Evolutionary conservation across 1,140 invertebrate genomes (phyloP), one percentile per base, ranked within the genome.

Genomic region (Drosophila sturtevanti): DNA sequence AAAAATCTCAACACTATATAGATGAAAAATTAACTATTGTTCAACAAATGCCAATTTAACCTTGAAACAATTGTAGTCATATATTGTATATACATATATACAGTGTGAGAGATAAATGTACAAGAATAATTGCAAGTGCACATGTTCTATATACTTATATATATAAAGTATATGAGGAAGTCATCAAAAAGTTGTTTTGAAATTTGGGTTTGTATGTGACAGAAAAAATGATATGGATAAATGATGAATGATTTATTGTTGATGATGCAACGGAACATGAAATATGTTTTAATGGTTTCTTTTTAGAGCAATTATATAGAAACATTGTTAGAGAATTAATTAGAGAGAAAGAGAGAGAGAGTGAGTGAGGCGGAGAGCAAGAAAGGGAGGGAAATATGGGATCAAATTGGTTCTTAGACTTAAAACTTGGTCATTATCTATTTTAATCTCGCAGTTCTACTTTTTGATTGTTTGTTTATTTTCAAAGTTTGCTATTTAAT

Each of bases 11-110:
- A 35, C 9, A 9, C 9, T 34, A 56, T 56, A 18, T 18, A 56
- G 27, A 35, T 31, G 31, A 27, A 56, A 56, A 31, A 56, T 34
- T 55, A 55, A 55, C 24, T 55, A 16, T 14, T 56, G 27, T 16
- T 18, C 5, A 24, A 14, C 54, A 48, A 44, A 31, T n/a, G 34
- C 27, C 4, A 12, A 6, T 48, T 62, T 61, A 62, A 52, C 56
- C 72, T 71, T 71, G 62, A 34, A 44, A 44, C 1, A 56, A 44
- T 44, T 14, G 27, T 31, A 6, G 27, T 7, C 27, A n/a, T n/a
- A n/a, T n/a, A n/a, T 24, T 4, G 4, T 24, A 24, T 2, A 24
- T 24, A 24, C 4, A 24, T 24, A 41, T 14, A 44, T 44, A 44
- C 1, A 38, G 0, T 1, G 12, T 16, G 41, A 44, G 14, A 44